A percentile compares a stretch with the other conserved stretches of the same genome.
Evolutionary conservation across 2,113 vertebrate species (phyloP).

Genomic region (Phodopus roborovskii): DNA sequence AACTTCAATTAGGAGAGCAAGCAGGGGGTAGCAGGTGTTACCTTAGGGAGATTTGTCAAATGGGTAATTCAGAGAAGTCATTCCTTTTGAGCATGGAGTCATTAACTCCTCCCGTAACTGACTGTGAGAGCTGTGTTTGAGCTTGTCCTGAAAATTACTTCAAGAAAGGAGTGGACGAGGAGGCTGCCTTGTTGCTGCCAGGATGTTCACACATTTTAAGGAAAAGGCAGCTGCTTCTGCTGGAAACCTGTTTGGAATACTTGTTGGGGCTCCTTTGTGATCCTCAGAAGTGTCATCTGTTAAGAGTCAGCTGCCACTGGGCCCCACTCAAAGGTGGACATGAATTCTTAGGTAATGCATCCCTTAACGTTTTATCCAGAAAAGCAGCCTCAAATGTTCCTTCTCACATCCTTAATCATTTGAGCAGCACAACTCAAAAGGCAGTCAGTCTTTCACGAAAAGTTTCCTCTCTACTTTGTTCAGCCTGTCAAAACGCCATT

Average conservation of each 20-base stretch:
- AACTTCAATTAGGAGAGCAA: slow-evolving; percentile 59
- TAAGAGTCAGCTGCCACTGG: background rate
- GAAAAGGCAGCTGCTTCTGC: slow-evolving; percentile 54
- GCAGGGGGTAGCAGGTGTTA: slow-evolving; percentile 47
- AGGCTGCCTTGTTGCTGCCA: slow-evolving; percentile 52
- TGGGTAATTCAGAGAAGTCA: slow-evolving; percentile 72
- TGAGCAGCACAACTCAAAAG: background rate
- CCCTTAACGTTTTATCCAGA: background rate
- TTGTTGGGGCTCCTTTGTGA: background rate
- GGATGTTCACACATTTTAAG: slow-evolving; percentile 67
- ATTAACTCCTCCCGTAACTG: slow-evolving; percentile 75
- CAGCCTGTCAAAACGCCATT: background rate
- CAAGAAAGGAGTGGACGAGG: slow-evolving; percentile 25
- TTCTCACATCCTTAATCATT: background rate
- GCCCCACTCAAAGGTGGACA: background rate
- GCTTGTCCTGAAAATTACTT: slow-evolving; percentile 69
- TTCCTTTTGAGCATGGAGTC: slow-evolving; percentile 74
- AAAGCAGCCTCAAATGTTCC: background rate
- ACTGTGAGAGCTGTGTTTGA: slow-evolving; percentile 74
- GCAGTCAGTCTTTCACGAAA: background rate
- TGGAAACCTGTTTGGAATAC: background rate
- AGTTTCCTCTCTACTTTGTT: background rate
- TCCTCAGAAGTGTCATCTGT: fast-evolving
- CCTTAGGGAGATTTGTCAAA: slow-evolving; percentile 78
- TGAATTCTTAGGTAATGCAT: background rate